Conservation (phyloP, 2,888 invertebrate species). For the Cerastis rubricosa region DNA sequence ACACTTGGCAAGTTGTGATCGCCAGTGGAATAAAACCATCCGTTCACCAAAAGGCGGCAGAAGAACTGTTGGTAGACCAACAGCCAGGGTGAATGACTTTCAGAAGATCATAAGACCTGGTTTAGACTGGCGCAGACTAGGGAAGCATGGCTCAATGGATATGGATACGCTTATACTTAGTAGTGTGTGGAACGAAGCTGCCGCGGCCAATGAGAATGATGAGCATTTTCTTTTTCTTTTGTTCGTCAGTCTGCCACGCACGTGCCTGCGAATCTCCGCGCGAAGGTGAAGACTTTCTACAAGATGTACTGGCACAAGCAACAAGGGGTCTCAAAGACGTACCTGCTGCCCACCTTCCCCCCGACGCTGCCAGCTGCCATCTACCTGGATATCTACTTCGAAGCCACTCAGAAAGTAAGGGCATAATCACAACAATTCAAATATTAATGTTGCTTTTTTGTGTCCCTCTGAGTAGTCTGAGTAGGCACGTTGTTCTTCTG, state of each 20-base stretch:
- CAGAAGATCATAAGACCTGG: neutral
- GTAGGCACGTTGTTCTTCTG: neutral
- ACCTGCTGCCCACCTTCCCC: slow-evolving; percentile 79
- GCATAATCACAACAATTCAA: neutral
- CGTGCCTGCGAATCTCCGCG: slow-evolving; percentile 74
- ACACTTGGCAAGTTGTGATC: neutral
- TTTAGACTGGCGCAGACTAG: neutral
- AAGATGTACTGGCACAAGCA: slow-evolving; percentile 87
- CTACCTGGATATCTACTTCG: slow-evolving; percentile 83
- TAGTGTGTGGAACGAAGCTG: neutral
- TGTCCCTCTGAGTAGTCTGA: too few species aligned
- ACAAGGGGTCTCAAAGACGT: slow-evolving; percentile 79
- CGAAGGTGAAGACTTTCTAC: slow-evolving; percentile 84
- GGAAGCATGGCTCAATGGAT: neutral
- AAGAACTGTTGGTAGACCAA: neutral
- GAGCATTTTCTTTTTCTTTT: neutral
- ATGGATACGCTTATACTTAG: neutral
- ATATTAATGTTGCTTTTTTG: neutral
- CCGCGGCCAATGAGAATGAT: neutral
- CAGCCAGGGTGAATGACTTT: neutral
- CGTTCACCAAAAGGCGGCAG: neutral
- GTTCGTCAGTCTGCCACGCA: slow-evolving; percentile 72
- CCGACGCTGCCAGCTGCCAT: slow-evolving; percentile 78
- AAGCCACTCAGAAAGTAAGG: slow-evolving; percentile 82
- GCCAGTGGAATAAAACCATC: neutral